Percentiles rank a stretch among this genome's conserved stretches.
Evolutionary conservation across 2,113 vertebrate species (phyloP).

Genomic region (Leucopsar rothschildi): DNA sequence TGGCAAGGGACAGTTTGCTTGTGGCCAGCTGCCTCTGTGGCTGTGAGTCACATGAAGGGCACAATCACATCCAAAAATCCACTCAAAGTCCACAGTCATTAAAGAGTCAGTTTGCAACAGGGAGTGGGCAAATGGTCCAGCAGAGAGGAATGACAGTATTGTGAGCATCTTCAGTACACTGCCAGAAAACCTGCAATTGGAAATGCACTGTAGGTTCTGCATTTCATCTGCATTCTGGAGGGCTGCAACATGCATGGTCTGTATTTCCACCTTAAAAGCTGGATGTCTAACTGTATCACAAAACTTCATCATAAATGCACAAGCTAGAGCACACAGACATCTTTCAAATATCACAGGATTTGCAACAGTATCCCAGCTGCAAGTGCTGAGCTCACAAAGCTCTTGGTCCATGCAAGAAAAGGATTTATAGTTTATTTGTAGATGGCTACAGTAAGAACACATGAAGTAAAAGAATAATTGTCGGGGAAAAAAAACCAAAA

Average conservation of each 20-base stretch:
- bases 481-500: fast-evolving
- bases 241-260: neutral
- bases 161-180: fast-evolving
- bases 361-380: neutral
- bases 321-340: neutral
- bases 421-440: neutral
- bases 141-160: neutral
- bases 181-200: neutral
- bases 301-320: neutral
- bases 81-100: neutral
- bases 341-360: neutral
- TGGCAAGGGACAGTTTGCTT: neutral
- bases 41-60: neutral
- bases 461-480: neutral
- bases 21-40: neutral
- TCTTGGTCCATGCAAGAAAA: neutral
- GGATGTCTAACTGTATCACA: neutral
- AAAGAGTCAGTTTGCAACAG: neutral
- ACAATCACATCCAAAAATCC: neutral
- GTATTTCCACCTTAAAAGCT: neutral
- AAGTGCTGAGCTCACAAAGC: neutral
- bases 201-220: neutral
- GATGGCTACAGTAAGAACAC: neutral
- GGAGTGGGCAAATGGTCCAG: neutral
- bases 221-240: neutral